Base-by-base conservation (phyloP, 2,113 vertebrate species). In the Sceloporus tristichus region DNA sequence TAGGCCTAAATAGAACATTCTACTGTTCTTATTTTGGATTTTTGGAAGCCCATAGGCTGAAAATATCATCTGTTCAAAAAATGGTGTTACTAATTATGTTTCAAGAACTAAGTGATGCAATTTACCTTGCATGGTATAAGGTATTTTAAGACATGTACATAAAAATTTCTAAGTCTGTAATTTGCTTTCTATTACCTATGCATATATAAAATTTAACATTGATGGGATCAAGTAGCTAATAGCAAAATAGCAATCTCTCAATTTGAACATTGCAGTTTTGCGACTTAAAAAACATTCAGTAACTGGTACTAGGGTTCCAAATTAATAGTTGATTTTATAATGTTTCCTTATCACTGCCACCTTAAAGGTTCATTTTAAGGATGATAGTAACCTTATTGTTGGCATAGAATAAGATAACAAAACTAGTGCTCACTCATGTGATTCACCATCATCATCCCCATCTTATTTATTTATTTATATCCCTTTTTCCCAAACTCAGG, bases 1-100 rank as follows among this genome's bases (percentile, higher is more conserved):
- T 91, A 76, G 53, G 21, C 29, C 21, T 83, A 83, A 83, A 76
- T 54, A 56, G 27, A 84, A 19, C 42, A n/a, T 53, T 25, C 9
- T 59, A 53, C 14, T 79, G 48, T 9, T 91, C 48, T 56, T 79
- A 53, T 27, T 9, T 82, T 88, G 65, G 59, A 53, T 70, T 53
- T 68, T 40, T 70, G n/a, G 54, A 66, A 59, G 48, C 18, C n/a
- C 53, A 38, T 65, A 84, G 82, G 62, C 25, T 79, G 34, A 42
- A 70, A 59, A 84, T 70, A 19, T 78, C 34, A 84, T 71, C 42
- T 85, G 48, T 80, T 62, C 65, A 16, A 86, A 80, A 48, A 38
- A 84, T 34, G 2, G 19, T 87, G 2, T 2, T 25, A 9, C 14
- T 65, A 65, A 71, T 78, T 78, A 1, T 40, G 88, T 90, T 87